Percentiles rank a stretch among this genome's conserved stretches.
These are phyloP conservation scores for Brachypteracias leptosomus DNA, from an alignment of 2,113 vertebrate species.

Conservation along the genomic window DNA sequence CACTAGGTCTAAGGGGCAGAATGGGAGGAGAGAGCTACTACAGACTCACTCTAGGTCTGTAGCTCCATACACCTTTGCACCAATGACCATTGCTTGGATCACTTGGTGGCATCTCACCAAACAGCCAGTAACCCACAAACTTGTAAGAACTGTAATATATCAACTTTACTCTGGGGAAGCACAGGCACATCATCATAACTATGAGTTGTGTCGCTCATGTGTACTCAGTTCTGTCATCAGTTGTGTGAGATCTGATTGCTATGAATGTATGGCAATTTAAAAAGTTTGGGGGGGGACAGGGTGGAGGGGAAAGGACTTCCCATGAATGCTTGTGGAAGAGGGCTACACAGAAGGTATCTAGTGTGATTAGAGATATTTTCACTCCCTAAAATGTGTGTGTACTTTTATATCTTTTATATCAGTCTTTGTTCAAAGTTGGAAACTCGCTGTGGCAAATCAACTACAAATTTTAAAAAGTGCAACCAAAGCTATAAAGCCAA, in stretches of 20 bases:
- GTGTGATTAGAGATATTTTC: neutral
- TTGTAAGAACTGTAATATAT: neutral
- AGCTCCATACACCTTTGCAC: neutral
- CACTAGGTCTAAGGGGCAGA: neutral
- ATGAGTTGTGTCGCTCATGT: neutral
- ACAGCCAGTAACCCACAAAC: neutral
- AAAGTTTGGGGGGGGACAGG: too few species aligned
- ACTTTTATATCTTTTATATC: neutral
- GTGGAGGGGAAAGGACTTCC: neutral
- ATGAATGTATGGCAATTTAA: neutral
- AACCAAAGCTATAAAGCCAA: constrained; percentile 1
- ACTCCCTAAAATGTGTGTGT: neutral
- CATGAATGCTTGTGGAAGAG: neutral
- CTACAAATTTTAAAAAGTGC: neutral
- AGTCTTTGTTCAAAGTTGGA: neutral
- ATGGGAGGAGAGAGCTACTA: neutral
- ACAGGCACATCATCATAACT: neutral
- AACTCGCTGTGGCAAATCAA: neutral
- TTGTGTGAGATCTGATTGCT: neutral
- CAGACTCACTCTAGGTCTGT: neutral
- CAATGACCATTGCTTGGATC: neutral
- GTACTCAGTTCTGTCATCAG: neutral
- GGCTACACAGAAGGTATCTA: neutral
- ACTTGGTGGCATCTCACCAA: neutral
- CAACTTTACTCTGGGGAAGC: neutral